Base-by-base conservation (phyloP, 2,113 vertebrate genomes). In the Istiophorus platypterus region DNA sequence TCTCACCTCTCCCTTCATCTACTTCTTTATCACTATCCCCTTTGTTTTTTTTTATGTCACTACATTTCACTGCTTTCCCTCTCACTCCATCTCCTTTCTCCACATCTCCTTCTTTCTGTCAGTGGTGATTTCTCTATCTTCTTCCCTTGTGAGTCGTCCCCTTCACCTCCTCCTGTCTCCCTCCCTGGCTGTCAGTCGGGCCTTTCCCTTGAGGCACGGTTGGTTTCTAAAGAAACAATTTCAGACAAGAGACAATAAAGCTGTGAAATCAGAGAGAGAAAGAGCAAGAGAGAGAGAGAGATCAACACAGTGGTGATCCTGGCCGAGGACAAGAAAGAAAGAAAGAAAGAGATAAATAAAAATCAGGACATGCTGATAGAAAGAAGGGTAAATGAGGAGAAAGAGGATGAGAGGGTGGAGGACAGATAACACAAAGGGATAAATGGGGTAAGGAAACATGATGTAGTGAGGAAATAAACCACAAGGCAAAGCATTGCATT, bases 221-320 rank as follows among this genome's bases (percentile, higher is more conserved):
- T 27, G 65, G 72, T 62, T 75, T 84, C 72, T 59, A 52, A 78
- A 69, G 64, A 82, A 77, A 85, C n/a, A 22, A 63, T 85, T 82
- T 72, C 37, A 62, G 72, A 82, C 66, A 84, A 69, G 72, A 75
- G 65, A 86, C 80, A 85, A 77, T 65, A 70, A 78, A 81, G 59
- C 62, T 41, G 37, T 69, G 26, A 47, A 80, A 85, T 81, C 65
- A 54, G 66, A 78, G 15, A 73, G 13, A 67, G 22, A n/a, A n/a
- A n/a, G n/a, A n/a, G 6, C 34, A 47, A 31, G 34, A 29, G 27
- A 63, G 17, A 57, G 4, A 31, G 39, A 22, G 41, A 27, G 13
- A 71, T 66, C 31, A 59, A 80, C 45, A 41, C 9, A 67, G 41
- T 54, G 71, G 61, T 85, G 69, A 76, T 81, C 64, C 52, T 39